Conservation (phyloP, 2,888 invertebrate genomes). For the Limnephilus auricula region DNA sequence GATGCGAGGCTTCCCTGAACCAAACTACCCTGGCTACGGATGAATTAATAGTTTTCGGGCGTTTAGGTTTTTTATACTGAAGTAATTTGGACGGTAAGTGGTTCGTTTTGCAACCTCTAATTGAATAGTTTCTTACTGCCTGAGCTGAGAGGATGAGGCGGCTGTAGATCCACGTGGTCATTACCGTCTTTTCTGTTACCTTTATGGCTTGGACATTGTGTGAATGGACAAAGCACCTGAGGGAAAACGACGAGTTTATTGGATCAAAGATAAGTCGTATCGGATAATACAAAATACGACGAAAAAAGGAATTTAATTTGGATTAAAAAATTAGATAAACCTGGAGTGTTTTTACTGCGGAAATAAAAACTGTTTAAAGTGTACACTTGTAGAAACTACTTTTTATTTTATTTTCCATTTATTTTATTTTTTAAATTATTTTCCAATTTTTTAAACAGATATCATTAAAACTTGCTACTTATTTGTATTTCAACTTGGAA, state of each 20-base stretch:
- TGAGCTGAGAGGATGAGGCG: background rate
- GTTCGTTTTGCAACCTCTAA: conserved; percentile 23
- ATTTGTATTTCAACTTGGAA: no score
- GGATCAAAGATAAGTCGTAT: background rate
- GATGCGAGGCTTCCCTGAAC: conserved; percentile 58
- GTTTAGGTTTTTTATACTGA: conserved; percentile 30
- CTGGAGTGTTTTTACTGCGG: no score
- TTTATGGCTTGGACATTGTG: background rate
- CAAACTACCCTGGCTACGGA: conserved; percentile 27
- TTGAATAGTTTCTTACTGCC: conserved; percentile 28
- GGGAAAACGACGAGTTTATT: background rate
- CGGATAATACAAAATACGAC: background rate
- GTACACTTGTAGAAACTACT: no score
- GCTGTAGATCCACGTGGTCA: background rate
- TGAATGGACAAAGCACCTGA: background rate
- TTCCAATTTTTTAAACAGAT: no score
- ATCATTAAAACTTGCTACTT: no score
- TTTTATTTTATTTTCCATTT: no score
- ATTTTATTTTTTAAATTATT: no score
- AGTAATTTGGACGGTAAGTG: conserved; percentile 39
- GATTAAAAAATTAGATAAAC: background rate
- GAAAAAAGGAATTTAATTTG: background rate
- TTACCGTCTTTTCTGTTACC: background rate
- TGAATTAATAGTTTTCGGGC: conserved; percentile 51
- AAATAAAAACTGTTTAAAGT: no score